Percentiles rank a stretch among this genome's conserved stretches.
Conservation (phyloP, 2,888 invertebrate species). For the Peribatodes rhomboidaria region DNA sequence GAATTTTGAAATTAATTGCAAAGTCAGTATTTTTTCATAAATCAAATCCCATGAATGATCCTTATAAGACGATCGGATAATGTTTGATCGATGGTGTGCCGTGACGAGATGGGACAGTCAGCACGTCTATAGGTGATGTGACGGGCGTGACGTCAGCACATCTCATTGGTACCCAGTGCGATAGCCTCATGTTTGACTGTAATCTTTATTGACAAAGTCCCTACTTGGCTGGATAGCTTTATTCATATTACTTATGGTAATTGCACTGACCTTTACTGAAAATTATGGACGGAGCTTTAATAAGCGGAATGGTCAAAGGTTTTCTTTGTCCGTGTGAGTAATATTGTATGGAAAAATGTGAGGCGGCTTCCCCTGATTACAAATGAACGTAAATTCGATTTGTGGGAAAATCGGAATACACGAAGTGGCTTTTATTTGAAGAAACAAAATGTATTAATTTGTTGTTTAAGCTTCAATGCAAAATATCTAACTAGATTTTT, state of each 20-base stretch:
- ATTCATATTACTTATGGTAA: constrained; percentile 29
- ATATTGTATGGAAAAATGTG: constrained; percentile 21
- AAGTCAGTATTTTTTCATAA: constrained; percentile 15
- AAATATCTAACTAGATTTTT: too few relatives aligned
- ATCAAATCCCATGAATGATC: constrained; percentile 28
- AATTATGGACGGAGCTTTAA: constrained; percentile 33
- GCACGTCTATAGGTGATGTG: constrained; percentile 14
- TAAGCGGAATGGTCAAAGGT: constrained; percentile 36
- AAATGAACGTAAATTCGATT: constrained; percentile 26
- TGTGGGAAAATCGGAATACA: constrained; percentile 5
- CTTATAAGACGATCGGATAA: constrained; percentile 19
- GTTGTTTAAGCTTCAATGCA: neutral
- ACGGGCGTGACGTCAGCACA: constrained; percentile 24
- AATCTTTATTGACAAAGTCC: neutral
- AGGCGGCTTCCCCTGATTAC: constrained; percentile 20
- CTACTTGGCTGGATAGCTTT: neutral
- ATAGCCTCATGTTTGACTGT: constrained; percentile 10
- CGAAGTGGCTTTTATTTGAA: constrained; percentile 18
- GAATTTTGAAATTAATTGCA: constrained; percentile 1
- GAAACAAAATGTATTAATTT: neutral
- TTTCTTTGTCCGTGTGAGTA: constrained; percentile 28
- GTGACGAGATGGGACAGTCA: constrained; percentile 24
- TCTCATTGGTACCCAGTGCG: neutral
- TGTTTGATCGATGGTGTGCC: constrained; percentile 18
- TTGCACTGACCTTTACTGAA: constrained; percentile 33